These are phyloP conservation scores for Drosophila guanche DNA, from an alignment of 1,140 invertebrate species.

Conservation along the genomic window DNA sequence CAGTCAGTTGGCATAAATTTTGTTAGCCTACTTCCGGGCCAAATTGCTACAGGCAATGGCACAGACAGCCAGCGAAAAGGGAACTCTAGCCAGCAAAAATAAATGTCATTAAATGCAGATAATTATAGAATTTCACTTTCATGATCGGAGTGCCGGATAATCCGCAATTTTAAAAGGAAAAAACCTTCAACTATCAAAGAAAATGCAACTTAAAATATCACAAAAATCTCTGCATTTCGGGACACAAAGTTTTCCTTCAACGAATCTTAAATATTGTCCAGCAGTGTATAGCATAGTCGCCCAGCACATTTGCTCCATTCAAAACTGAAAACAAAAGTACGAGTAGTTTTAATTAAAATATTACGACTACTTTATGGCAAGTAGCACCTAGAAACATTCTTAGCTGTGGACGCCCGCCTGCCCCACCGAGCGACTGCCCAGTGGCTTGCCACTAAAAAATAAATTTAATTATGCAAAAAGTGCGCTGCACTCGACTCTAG, in stretches of 20 bases:
- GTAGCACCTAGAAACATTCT: conserved; percentile 28
- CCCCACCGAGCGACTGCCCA: conserved; percentile 1
- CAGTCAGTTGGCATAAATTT: conserved; percentile 82
- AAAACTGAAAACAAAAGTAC: conserved; percentile 40
- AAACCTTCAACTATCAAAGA: too few species aligned
- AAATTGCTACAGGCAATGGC: conserved; percentile 73
- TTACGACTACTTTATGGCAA: conserved; percentile 70
- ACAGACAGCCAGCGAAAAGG: conserved; percentile 12
- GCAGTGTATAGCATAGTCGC: conserved; percentile 6
- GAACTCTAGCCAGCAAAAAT: conserved; percentile 21
- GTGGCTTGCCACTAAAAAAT: conserved; percentile 73
- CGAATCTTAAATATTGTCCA: neutral
- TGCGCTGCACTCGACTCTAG: conserved; percentile 64
- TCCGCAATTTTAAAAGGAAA: too few species aligned
- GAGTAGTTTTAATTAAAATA: conserved; percentile 75
- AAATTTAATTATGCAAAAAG: conserved; percentile 81
- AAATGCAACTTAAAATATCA: neutral
- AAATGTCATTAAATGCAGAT: conserved; percentile 58
- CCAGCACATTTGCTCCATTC: neutral
- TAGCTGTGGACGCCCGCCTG: too few species aligned
- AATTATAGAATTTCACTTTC: conserved; percentile 58
- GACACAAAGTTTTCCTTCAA: too few species aligned
- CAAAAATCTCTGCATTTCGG: neutral
- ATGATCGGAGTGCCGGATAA: neutral
- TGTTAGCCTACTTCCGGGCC: conserved; percentile 73